Evolutionary conservation across 1,140 invertebrate genomes (phyloP), one percentile per base, ranked within the genome.

Genomic region (Lasioglossum baleicum): DNA sequence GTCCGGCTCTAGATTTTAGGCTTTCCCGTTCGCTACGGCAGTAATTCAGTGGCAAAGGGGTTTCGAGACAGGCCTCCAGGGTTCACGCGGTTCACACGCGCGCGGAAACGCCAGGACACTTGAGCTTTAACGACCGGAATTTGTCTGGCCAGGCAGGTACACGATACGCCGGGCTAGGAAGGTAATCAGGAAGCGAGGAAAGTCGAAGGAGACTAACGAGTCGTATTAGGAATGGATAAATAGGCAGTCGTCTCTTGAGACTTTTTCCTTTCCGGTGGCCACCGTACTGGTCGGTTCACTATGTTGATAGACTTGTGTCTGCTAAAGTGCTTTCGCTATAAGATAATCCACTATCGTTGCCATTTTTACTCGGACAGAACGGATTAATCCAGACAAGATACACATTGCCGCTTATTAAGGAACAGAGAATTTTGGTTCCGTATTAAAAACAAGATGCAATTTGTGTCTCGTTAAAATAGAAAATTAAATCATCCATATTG

Each of bases 141-240:
- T 85, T 85, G 74, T 79, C 60, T 56, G 51, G 61, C 20, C 44
- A 22, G 73, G 63, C 70, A 85, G 58, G 67, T 82, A 78, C 71
- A 83, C 60, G 67, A 75, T 67, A 35, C 71, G 31, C 44, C 51
- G 65, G 71, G 51, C 74, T 75, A 65, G 51, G 65, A 79, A 78
- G 81, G 83, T 72, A 82, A 82, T 74, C 66, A 85, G 63, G 80
- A 85, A 85, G 75, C 65, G 70, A 71, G 42, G 75, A 82, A 85
- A 78, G 53, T 84, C 71, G 74, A 82, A 42, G 70, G 74, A 81
- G 84, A 85, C 66, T 85, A 84, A 67, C 70, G 80, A 81, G 81
- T 84, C 66, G 65, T 75, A 80, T 70, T 13, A 70, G 63, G 71
- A 82, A 85, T 72, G 61, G 67, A 53, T 76, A 72, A 82, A 70